Conservation (phyloP, 2,113 vertebrate species). For the Xiphophorus couchianus region DNA sequence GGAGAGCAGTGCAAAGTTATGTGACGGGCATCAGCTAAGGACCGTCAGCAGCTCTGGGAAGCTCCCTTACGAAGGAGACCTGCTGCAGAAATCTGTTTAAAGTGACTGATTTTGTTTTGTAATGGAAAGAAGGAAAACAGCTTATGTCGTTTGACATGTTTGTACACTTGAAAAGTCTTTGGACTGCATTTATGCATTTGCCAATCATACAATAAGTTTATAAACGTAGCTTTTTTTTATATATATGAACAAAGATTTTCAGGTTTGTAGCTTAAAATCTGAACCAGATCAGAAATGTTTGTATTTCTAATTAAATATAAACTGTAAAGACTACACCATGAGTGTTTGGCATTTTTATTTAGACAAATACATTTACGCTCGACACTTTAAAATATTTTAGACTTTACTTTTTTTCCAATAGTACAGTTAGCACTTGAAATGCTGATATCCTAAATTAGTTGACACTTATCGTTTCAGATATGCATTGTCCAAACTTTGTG, state of each 20-base stretch:
- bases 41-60: conserved; percentile 9
- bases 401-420: neutral
- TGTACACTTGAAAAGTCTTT: conserved; percentile 4
- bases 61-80: neutral
- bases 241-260: too few species aligned
- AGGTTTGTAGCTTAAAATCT: conserved; percentile 5
- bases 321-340: conserved; percentile 1
- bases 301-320: conserved; percentile 22
- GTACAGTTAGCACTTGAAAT: neutral
- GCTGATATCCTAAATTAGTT: too few species aligned
- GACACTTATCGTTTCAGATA: neutral
- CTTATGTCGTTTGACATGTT: neutral
- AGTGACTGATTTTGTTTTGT: neutral
- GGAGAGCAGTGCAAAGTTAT: conserved; percentile 79
- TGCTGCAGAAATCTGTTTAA: neutral
- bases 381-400: neutral
- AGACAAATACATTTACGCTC: conserved; percentile 2
- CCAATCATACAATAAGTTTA: neutral
- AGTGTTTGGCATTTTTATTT: conserved; percentile 36
- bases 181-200: neutral
- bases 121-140: neutral
- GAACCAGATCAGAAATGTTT: conserved; percentile 13
- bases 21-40: conserved; percentile 53
- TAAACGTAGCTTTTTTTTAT: neutral
- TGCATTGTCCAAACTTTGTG: neutral